Evolutionary conservation across 2,797 vertebrate genomes (phyloP), one percentile per base, ranked within the genome.

Genomic region (Yasuhikotakia modesta): DNA sequence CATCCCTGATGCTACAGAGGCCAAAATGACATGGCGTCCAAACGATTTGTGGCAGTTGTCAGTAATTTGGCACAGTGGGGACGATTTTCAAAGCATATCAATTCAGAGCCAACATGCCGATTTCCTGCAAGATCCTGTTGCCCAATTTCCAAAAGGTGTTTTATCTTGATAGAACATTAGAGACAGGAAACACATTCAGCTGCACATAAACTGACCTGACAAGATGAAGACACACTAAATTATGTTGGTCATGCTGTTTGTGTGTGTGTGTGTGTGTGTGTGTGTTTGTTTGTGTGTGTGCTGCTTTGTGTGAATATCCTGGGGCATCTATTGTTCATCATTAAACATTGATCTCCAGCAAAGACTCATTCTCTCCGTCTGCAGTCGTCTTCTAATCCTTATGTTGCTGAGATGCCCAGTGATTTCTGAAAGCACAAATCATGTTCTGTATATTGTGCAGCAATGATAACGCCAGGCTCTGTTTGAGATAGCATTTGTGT

Each of bases 131-230:
- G 53, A 24, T 24, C 22, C 55, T 58, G 22, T 58, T 58, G 55
- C 21, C 11, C 22, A 58, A 24, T 58, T 50, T 50, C n/a, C 35
- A 39, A 69, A 68, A 76, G 53, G n/a, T 50, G 24, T 76, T 55
- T 50, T 46, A 6, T 68, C 6, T 21, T 68, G n/a, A 60, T 35
- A 69, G 24, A 60, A 3, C 74, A 68, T 69, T 24, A 32, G 55
- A 69, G 43, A 50, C 8, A 70, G 66, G 58, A 24, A 57, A 68
- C 30, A 46, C 27, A 60, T 76, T 76, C 39, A 68, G 21, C 45
- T 61, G 66, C 45, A 61, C 43, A 63, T 68, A 63, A 78, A 63
- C 32, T 39, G 17, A 70, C 70, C 66, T 63, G 75, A 63, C 57
- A 39, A n/a, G 53, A 45, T 7, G 55, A 46, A 76, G 64, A 17